These are phyloP conservation scores for Pseudois nayaur DNA, from an alignment of 2,113 vertebrate genomes.

Conservation along the genomic window DNA sequence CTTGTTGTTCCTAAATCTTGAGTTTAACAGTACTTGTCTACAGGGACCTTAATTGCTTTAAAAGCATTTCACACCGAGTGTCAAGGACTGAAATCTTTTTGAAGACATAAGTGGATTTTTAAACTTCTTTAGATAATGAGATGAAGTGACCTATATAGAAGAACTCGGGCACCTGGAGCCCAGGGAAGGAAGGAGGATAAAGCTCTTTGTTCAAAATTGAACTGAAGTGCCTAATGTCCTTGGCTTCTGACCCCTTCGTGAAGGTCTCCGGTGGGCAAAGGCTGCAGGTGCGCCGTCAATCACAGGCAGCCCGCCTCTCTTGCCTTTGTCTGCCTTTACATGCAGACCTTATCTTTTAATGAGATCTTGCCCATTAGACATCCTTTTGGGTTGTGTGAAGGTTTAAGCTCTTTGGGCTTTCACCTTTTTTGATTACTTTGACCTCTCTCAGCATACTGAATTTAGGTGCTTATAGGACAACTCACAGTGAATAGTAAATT, in stretches of 20 bases:
- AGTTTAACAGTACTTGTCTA: background rate
- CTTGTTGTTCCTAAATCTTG: background rate
- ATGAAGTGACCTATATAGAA: background rate
- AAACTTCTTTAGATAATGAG: background rate
- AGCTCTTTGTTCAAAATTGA: constrained; percentile 38
- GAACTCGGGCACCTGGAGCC: background rate
- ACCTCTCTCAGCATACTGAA: constrained; percentile 64
- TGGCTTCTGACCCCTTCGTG: constrained; percentile 7
- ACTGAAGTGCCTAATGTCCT: constrained; percentile 36
- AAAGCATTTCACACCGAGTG: background rate
- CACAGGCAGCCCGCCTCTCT: background rate
- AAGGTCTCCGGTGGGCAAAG: constrained; percentile 47
- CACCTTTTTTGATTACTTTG: constrained; percentile 78
- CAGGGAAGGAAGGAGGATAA: background rate
- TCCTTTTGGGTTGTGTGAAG: constrained; percentile 68
- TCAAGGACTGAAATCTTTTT: background rate
- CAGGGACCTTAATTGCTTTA: background rate
- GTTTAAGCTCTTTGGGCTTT: constrained; percentile 74
- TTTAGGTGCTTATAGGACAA: constrained; percentile 37
- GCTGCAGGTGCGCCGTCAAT: constrained; percentile 55
- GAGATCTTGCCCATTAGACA: constrained; percentile 87
- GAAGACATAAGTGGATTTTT: background rate
- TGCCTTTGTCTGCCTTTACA: constrained; percentile 69
- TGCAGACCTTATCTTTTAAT: constrained; percentile 88
- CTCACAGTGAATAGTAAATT: background rate